These are phyloP conservation scores for Serinus canaria DNA, from an alignment of 2,113 vertebrate species.

Conservation along the genomic window DNA sequence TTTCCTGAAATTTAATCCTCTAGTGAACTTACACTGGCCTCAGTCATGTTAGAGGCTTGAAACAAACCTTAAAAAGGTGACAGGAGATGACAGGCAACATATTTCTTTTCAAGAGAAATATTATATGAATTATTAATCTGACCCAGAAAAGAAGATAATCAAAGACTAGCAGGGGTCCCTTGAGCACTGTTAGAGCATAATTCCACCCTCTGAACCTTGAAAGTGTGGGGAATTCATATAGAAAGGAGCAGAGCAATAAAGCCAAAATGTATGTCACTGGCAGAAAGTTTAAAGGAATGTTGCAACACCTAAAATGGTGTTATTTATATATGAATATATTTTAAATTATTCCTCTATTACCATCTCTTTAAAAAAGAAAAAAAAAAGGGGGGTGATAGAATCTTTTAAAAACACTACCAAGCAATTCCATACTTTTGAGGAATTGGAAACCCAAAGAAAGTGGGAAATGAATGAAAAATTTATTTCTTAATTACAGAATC, in stretches of 20 bases:
- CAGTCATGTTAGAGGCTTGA: not conserved
- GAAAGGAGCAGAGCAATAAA: not conserved
- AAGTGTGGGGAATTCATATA: not conserved
- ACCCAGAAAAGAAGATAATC: conserved; percentile 68
- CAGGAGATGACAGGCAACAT: conserved; percentile 12
- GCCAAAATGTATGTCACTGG: not conserved
- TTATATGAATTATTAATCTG: conserved; percentile 68
- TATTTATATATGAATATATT: not conserved
- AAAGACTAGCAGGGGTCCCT: conserved; percentile 32
- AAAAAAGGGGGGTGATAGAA: not conserved
- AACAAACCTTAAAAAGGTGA: conserved; percentile 31
- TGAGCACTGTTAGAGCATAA: conserved; percentile 46
- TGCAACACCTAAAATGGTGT: not conserved
- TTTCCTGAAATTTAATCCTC: conserved; percentile 9
- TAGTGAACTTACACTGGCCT: not conserved
- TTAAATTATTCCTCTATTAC: not conserved
- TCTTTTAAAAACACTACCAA: not conserved
- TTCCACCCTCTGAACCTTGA: conserved; percentile 23
- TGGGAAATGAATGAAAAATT: not conserved
- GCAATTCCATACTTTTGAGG: not conserved
- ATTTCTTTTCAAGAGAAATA: conserved; percentile 40
- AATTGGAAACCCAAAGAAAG: not conserved
- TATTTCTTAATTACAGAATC: not conserved
- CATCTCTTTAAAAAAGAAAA: not conserved
- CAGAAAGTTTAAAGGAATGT: not conserved